These are phyloP conservation scores for Platypus cylindrus DNA, from an alignment of 2,888 invertebrate genomes.

Conservation along the genomic window DNA sequence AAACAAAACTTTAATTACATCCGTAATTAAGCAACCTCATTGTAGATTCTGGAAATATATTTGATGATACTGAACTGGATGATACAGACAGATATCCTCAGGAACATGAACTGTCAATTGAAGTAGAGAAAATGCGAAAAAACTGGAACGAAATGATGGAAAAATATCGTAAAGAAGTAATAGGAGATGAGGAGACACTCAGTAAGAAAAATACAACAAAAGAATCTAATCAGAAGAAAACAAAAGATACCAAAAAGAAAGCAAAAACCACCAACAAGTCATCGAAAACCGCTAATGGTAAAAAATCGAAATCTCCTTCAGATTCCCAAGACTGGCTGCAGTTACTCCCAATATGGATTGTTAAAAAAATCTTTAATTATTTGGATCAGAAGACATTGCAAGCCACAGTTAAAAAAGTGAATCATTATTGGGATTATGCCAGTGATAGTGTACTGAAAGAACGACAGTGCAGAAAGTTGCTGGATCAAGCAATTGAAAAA, in stretches of 20 bases:
- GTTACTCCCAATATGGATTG: constrained; percentile 22
- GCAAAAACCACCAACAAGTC: constrained; percentile 5
- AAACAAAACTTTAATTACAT: too few relatives aligned
- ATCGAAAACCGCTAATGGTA: constrained; percentile 5
- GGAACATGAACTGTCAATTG: constrained; percentile 16
- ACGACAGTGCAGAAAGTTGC: constrained; percentile 15
- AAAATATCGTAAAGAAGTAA: constrained; percentile 14
- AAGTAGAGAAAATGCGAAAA: constrained; percentile 18
- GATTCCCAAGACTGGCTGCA: constrained; percentile 19
- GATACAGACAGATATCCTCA: constrained; percentile 14
- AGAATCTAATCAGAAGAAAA: constrained; percentile 6
- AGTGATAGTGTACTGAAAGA: constrained; percentile 20
- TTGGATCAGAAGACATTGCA: constrained; percentile 19
- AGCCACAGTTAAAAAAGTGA: constrained; percentile 19
- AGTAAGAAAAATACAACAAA: constrained; percentile 5
- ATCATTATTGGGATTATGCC: constrained; percentile 20
- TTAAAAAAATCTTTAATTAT: constrained; percentile 22
- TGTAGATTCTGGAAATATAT: constrained; percentile 5
- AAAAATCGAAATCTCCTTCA: background rate
- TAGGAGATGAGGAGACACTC: constrained; percentile 2
- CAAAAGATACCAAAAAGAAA: constrained; percentile 4
- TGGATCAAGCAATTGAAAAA: constrained; percentile 17
- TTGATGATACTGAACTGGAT: constrained; percentile 5
- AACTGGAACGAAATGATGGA: constrained; percentile 18
- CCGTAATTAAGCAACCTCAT: too few relatives aligned